Evolutionary conservation across 2,113 vertebrate genomes (phyloP).

Genomic region (Tupaia chinensis): DNA sequence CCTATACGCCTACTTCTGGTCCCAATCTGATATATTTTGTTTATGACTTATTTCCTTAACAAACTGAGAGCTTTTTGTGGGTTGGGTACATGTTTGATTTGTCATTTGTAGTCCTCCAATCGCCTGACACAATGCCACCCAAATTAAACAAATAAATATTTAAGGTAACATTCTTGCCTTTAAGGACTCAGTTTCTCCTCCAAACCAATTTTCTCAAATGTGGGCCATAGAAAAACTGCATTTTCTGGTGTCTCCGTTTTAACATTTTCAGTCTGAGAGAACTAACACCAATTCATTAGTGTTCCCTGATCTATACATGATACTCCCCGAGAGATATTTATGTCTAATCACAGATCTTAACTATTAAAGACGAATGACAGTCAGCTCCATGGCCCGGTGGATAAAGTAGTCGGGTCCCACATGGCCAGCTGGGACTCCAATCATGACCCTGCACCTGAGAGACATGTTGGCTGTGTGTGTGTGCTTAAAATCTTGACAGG

Average conservation of each 20-base stretch:
- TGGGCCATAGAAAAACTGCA: not conserved
- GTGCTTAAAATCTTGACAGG: too few relatives aligned
- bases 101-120: not conserved
- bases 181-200: not conserved
- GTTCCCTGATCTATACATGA: not conserved
- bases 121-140: not conserved
- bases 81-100: not conserved
- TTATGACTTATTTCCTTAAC: not conserved
- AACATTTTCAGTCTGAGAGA: not conserved
- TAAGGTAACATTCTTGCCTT: not conserved
- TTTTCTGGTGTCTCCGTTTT: not conserved
- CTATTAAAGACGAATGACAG: slow-evolving; percentile 38
- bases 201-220: not conserved
- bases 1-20: too few relatives aligned
- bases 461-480: too few relatives aligned
- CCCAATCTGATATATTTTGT: not conserved
- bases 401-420: too few relatives aligned
- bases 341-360: not conserved
- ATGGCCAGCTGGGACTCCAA: too few relatives aligned
- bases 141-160: not conserved
- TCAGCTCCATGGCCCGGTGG: not conserved
- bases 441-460: too few relatives aligned
- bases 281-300: not conserved
- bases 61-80: not conserved
- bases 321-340: not conserved